A percentile compares a stretch with the other conserved stretches of the same genome.
These are phyloP conservation scores for Macquaria australasica DNA, from an alignment of 2,113 vertebrate genomes.

Conservation along the genomic window DNA sequence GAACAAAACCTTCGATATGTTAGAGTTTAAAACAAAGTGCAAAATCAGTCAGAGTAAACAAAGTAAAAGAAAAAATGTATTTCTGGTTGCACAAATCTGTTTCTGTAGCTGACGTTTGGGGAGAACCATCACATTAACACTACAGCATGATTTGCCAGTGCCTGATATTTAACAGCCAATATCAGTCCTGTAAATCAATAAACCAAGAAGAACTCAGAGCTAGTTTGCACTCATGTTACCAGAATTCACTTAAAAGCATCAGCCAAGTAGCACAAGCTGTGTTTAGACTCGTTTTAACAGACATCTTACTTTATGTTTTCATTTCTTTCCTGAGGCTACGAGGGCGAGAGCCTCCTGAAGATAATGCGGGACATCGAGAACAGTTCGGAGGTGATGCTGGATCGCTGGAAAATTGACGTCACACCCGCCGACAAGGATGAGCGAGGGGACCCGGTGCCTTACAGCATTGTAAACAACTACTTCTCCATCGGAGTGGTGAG, in stretches of 20 bases:
- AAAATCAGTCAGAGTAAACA: neutral
- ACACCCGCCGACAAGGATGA: conserved; percentile 93
- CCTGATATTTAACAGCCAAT: neutral
- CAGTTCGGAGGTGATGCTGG: conserved; percentile 93
- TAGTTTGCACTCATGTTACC: neutral
- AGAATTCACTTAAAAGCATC: neutral
- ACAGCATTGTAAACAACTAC: conserved; percentile 97
- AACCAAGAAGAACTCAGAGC: neutral
- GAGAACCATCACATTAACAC: neutral
- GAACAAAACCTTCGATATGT: too few relatives aligned
- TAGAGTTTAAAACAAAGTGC: neutral
- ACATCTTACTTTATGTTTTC: neutral
- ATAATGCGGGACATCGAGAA: conserved; percentile 96
- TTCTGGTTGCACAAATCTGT: neutral
- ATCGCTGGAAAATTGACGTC: conserved; percentile 95
- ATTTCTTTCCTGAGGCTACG: conserved; percentile 87
- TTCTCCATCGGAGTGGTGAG: conserved; percentile 90
- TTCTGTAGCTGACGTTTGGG: neutral
- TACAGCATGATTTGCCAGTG: neutral
- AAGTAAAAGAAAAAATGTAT: neutral
- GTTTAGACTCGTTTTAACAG: neutral
- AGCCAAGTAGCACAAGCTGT: neutral
- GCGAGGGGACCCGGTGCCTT: conserved; percentile 95
- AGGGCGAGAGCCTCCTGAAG: conserved; percentile 96
- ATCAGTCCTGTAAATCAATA: neutral